phyloP scores from a whole-genome alignment of 2,888 invertebrate genomes.

The Polymixis flavicincta region DNA sequence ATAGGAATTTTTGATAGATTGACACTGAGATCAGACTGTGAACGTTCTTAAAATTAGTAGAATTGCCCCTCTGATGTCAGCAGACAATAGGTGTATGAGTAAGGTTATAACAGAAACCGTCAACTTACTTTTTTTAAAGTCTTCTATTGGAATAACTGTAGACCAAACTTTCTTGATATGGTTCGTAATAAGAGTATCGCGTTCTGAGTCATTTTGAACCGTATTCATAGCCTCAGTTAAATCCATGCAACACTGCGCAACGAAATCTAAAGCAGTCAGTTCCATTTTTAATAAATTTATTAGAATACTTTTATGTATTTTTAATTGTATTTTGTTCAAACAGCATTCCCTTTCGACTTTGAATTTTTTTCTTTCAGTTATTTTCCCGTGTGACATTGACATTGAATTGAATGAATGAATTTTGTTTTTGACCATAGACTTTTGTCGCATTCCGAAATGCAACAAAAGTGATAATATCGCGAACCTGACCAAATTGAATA shows the following conservation, averaged over 20 bases:
- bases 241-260: constrained; percentile 90
- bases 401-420: constrained; percentile 19
- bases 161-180: constrained; percentile 90
- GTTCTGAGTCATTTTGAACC: constrained; percentile 80
- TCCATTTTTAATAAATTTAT: constrained; percentile 75
- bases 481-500: too few species aligned
- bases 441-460: too few species aligned
- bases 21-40: too few species aligned
- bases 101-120: neutral
- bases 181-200: constrained; percentile 87
- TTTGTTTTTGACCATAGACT: neutral
- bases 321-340: constrained; percentile 10
- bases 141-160: constrained; percentile 79
- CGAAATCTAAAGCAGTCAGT: constrained; percentile 83
- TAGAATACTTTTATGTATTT: neutral
- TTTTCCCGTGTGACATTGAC: constrained; percentile 44
- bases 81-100: neutral
- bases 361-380: neutral
- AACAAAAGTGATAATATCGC: too few species aligned
- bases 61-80: neutral
- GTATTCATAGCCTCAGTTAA: constrained; percentile 85
- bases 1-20: too few species aligned
- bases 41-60: too few species aligned
- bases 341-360: constrained; percentile 12
- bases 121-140: constrained; percentile 86